Evolutionary conservation across 2,888 invertebrate genomes (phyloP), one percentile per base, ranked within the genome.

Genomic region (Microchrysa polita): DNA sequence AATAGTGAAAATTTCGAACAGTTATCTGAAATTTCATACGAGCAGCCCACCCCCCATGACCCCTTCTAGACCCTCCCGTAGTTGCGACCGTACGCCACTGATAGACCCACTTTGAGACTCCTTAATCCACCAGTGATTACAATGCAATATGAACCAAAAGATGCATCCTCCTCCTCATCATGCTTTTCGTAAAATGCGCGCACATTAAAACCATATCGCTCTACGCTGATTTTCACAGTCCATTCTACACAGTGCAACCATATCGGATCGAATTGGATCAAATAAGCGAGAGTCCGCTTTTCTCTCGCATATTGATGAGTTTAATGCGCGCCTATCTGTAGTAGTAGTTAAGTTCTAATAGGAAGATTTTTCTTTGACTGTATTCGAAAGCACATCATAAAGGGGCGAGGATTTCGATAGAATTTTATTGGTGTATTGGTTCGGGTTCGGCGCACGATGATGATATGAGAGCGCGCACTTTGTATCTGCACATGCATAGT

Each of bases 341-440:
- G 55, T 18, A 18, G 65, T 65, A 48, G 48, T 20, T 20, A n/a
- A n/a, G 65, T 20, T 65, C 48, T 5, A 55, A 10, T 5, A 16
- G 18, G 65, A 65, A n/a, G 44, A 65, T 65, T 65, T 65, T 65
- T 18, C 65, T 65, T n/a, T 34, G 65, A 65, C 48, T 48, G 65
- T 48, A 34, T 65, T 44, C 44, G 48, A n/a, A n/a, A n/a, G 27
- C 27, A 34, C n/a, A n/a, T n/a, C n/a, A n/a, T n/a, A n/a, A n/a
- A 34, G 27, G 27, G 27, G 27, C 27, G 65, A 44, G 23, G 65
- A 44, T 9, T 65, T 65, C 20, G 65, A 65, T 65, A 44, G 48
- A 65, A 42, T 65, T 65, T 65, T 65, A 65, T 65, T 65, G 48
- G 65, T 65, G 65, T 65, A 65, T 65, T 65, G 65, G 65, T 65